A percentile compares a stretch with the other conserved stretches of the same genome.
Conservation (phyloP, 1,140 invertebrate genomes). For the Leptinotarsa undecemlineata region DNA sequence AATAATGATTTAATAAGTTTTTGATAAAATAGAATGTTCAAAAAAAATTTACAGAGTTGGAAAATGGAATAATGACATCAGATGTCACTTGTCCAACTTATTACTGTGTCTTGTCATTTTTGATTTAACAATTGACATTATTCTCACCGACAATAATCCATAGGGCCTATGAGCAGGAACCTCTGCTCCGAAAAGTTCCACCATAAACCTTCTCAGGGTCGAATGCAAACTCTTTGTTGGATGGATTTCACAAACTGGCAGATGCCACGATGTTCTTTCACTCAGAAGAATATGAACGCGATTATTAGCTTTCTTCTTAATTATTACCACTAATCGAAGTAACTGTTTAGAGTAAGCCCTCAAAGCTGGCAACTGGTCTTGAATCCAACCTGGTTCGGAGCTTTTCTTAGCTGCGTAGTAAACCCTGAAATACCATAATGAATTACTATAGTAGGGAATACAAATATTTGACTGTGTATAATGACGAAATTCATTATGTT, state of each 20-base stretch:
- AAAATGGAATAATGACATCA: no score
- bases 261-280: conserved; percentile 78
- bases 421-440: conserved; percentile 36
- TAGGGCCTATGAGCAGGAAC: conserved; percentile 83
- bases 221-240: conserved; percentile 84
- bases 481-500: no score
- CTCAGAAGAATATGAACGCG: conserved; percentile 80
- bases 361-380: conserved; percentile 69
- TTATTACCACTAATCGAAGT: conserved; percentile 76
- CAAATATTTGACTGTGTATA: no score
- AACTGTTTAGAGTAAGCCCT: conserved; percentile 73
- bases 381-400: conserved; percentile 67
- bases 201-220: conserved; percentile 86
- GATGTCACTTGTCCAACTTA: no score
- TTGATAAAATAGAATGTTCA: no score
- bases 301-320: conserved; percentile 83
- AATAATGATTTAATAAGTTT: background rate
- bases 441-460: no score
- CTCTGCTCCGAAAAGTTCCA: conserved; percentile 86
- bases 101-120: background rate
- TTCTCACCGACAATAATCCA: conserved; percentile 69
- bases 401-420: conserved; percentile 51
- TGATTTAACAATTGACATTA: background rate
- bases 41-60: no score
- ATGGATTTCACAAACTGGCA: conserved; percentile 87